Percentiles rank a stretch among this genome's conserved stretches.
phyloP scores from a whole-genome alignment of 2,888 invertebrate species.

The Podotricha telesiphe region DNA sequence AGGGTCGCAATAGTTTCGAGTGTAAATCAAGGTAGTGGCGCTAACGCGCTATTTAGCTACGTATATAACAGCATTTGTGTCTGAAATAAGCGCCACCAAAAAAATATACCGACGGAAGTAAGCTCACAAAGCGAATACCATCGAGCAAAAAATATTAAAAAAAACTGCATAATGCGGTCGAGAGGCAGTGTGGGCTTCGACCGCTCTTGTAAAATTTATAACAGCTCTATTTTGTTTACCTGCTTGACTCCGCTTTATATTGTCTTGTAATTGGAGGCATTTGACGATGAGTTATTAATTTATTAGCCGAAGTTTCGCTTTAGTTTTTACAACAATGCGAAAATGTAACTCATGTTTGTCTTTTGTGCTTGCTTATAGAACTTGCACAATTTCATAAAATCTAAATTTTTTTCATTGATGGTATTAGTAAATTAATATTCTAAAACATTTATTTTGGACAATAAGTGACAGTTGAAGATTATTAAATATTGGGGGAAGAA shows the following conservation, averaged over 20 bases:
- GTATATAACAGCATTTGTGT: slow-evolving; percentile 64
- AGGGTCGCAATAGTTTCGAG: slow-evolving; percentile 39
- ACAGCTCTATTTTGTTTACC: slow-evolving; percentile 83
- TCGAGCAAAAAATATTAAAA: slow-evolving; percentile 72
- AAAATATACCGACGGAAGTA: slow-evolving; percentile 78
- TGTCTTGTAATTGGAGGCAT: slow-evolving; percentile 79
- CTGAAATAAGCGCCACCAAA: slow-evolving; percentile 78
- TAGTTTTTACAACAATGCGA: slow-evolving; percentile 80
- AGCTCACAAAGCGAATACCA: slow-evolving; percentile 78
- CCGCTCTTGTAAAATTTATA: slow-evolving; percentile 81
- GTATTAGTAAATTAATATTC: no score
- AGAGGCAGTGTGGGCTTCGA: slow-evolving; percentile 66
- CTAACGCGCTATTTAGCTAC: slow-evolving; percentile 60
- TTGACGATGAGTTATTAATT: slow-evolving; percentile 83
- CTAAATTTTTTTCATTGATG: no score
- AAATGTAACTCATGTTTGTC: slow-evolving; percentile 60
- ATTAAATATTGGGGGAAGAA: no score
- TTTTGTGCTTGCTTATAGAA: slow-evolving; percentile 33
- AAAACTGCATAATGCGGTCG: slow-evolving; percentile 79
- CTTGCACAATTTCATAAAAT: slow-evolving; percentile 25
- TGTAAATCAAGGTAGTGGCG: slow-evolving; percentile 55
- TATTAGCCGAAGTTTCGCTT: slow-evolving; percentile 75
- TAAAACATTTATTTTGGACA: no score
- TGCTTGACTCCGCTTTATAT: slow-evolving; percentile 76
- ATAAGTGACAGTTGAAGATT: no score